Percentiles rank a stretch among this genome's conserved stretches.
Conservation (phyloP, 2,113 vertebrate species). For the Neodon shergylaensis region DNA sequence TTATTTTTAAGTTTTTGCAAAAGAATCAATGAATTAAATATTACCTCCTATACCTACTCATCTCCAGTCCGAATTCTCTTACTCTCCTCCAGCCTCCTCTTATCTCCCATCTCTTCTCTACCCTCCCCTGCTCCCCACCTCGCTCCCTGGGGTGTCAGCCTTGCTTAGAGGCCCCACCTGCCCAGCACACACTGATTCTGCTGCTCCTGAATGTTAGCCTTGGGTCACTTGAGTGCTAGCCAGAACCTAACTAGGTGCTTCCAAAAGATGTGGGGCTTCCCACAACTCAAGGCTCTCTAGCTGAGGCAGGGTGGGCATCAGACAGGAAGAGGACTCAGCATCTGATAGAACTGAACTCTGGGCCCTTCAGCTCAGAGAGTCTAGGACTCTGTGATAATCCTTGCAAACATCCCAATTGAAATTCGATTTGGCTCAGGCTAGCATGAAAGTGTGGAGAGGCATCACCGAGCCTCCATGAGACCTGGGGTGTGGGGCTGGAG, state of each 20-base stretch:
- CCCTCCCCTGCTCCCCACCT: rapidly evolving
- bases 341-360: neutral
- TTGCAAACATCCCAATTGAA: neutral
- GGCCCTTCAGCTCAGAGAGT: neutral
- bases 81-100: neutral
- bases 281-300: neutral
- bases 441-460: neutral
- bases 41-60: neutral
- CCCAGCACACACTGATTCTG: neutral
- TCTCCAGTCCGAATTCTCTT: neutral
- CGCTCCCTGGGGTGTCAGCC: neutral
- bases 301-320: neutral
- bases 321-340: neutral
- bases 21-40: neutral
- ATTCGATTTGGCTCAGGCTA: neutral
- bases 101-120: neutral
- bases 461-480: neutral
- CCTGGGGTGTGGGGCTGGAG: neutral
- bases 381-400: neutral
- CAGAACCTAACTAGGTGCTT: neutral
- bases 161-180: neutral
- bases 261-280: neutral
- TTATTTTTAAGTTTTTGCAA: neutral
- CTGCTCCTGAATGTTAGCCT: neutral
- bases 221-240: neutral